phyloP scores from a whole-genome alignment of 2,888 invertebrate genomes.

The Leptinotarsa peninsularis region DNA sequence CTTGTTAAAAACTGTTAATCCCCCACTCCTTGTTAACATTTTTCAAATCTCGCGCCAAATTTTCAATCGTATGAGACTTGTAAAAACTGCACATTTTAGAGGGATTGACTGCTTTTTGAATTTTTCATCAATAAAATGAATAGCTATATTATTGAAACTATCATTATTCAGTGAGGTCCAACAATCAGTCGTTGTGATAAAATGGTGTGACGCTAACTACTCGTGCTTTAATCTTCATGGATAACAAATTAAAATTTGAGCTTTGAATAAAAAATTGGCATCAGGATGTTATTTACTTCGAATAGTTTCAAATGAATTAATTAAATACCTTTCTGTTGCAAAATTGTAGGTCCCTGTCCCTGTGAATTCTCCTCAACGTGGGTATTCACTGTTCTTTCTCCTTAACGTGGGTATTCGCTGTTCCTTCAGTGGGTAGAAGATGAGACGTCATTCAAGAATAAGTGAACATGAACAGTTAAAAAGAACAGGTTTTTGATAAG shows the following conservation, averaged over 20 bases:
- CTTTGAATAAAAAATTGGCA: too few species aligned
- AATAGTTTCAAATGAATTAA: neutral
- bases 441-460: neutral
- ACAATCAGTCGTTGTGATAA: slow-evolving; percentile 32
- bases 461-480: neutral
- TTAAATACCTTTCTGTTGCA: neutral
- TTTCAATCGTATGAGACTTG: neutral
- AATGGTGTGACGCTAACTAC: too few species aligned
- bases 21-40: too few species aligned
- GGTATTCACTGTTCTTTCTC: neutral
- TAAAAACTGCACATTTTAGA: neutral
- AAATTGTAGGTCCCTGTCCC: neutral
- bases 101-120: neutral
- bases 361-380: neutral
- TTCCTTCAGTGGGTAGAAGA: neutral
- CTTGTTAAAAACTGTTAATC: too few species aligned
- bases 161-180: slow-evolving; percentile 35
- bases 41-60: too few species aligned
- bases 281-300: too few species aligned
- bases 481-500: slow-evolving; percentile 1
- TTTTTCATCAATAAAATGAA: slow-evolving; percentile 34
- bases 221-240: too few species aligned
- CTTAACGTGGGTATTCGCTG: neutral
- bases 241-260: too few species aligned
- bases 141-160: slow-evolving; percentile 31